phyloP scores from a whole-genome alignment of 2,113 vertebrate species.

The Tupaia tana region DNA sequence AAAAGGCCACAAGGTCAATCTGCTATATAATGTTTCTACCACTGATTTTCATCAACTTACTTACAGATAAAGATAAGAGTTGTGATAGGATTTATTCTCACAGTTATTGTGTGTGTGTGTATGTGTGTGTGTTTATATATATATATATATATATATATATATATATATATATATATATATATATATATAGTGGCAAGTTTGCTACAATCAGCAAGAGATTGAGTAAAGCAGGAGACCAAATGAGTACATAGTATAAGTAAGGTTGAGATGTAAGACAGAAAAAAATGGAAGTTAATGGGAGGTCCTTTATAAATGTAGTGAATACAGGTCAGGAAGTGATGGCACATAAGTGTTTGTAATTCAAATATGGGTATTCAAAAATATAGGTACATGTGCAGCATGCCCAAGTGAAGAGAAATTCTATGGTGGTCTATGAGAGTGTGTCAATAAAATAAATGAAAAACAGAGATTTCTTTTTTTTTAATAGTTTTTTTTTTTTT shows the following conservation, averaged over 20 bases:
- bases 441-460: neutral
- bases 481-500: too few relatives aligned
- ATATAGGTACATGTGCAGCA: neutral
- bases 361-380: neutral
- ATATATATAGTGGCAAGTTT: neutral
- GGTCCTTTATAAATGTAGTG: neutral
- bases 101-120: neutral
- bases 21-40: neutral
- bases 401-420: neutral
- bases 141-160: too few relatives aligned
- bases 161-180: too few relatives aligned
- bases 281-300: neutral
- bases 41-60: neutral
- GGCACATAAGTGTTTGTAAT: neutral
- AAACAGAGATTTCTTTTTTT: neutral
- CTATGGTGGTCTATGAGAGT: too few relatives aligned
- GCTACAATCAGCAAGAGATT: neutral
- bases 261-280: neutral
- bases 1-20: too few relatives aligned
- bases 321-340: neutral
- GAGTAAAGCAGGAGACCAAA: neutral
- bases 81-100: neutral
- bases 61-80: neutral
- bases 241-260: neutral
- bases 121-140: too few relatives aligned